These are phyloP conservation scores for Catharus minimus DNA, from an alignment of 2,113 vertebrate species.

Conservation along the genomic window DNA sequence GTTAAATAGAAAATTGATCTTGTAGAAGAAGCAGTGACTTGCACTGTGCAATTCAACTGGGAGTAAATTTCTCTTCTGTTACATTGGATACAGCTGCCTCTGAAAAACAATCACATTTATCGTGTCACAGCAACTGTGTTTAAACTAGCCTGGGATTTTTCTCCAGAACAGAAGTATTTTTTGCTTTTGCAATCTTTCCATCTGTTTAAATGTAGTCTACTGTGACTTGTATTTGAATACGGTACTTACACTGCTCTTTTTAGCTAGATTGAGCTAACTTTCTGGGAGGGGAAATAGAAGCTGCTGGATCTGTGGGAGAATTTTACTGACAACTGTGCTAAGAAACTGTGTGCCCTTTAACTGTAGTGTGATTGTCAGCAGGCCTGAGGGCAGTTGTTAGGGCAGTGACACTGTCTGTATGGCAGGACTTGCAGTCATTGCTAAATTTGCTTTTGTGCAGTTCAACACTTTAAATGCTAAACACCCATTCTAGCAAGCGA, in stretches of 20 bases:
- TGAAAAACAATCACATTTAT: background rate
- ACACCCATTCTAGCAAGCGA: background rate
- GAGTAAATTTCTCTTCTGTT: background rate
- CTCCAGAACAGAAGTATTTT: background rate
- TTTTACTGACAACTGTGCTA: background rate
- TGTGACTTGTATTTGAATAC: background rate
- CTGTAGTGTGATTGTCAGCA: background rate
- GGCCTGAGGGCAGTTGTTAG: background rate
- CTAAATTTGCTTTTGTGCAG: background rate
- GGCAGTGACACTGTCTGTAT: background rate
- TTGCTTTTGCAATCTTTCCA: background rate
- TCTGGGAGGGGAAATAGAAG: background rate
- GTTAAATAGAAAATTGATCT: constrained; percentile 3
- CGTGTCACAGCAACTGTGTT: background rate
- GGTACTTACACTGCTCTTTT: background rate
- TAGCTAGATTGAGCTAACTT: background rate
- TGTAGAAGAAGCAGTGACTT: background rate
- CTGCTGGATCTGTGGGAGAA: background rate
- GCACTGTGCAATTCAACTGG: background rate
- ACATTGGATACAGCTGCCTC: background rate
- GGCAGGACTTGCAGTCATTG: background rate
- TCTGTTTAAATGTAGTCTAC: background rate
- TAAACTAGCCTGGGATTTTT: background rate
- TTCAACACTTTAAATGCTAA: background rate
- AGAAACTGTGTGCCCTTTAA: background rate